phyloP scores from a whole-genome alignment of 2,797 vertebrate species.

The Chrosomus eos region DNA sequence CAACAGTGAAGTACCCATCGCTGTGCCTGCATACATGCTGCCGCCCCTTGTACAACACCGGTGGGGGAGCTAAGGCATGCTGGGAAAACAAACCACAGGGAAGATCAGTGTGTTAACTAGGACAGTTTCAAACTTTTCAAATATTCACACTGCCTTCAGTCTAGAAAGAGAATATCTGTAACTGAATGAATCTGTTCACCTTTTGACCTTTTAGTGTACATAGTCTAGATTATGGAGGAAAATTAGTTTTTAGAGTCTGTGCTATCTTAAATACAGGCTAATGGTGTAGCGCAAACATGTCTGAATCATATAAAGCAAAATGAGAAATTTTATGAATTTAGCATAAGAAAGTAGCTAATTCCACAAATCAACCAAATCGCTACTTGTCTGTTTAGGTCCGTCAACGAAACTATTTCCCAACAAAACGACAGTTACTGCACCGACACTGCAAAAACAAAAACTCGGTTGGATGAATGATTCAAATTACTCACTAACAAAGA shows the following conservation, averaged over 20 bases:
- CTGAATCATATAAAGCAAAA: not conserved
- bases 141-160: constrained; percentile 51
- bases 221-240: not conserved
- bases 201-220: not conserved
- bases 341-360: not conserved
- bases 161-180: constrained; percentile 33
- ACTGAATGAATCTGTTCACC: not conserved
- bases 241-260: not conserved
- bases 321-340: not conserved
- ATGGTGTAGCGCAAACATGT: not conserved
- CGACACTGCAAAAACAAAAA: too few species aligned
- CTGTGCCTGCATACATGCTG: constrained; percentile 6
- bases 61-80: constrained; percentile 61
- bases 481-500: not conserved
- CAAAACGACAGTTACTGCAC: not conserved
- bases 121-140: constrained; percentile 61
- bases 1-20: constrained; percentile 10
- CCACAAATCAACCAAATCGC: too few species aligned
- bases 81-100: constrained; percentile 63
- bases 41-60: constrained; percentile 46
- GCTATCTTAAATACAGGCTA: not conserved
- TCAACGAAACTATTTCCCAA: not conserved
- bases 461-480: not conserved
- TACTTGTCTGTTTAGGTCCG: not conserved
- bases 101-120: constrained; percentile 68